A percentile compares a stretch with the other conserved stretches of the same genome.
phyloP scores from a whole-genome alignment of 2,888 invertebrate species.

The Punctoribates punctum region DNA sequence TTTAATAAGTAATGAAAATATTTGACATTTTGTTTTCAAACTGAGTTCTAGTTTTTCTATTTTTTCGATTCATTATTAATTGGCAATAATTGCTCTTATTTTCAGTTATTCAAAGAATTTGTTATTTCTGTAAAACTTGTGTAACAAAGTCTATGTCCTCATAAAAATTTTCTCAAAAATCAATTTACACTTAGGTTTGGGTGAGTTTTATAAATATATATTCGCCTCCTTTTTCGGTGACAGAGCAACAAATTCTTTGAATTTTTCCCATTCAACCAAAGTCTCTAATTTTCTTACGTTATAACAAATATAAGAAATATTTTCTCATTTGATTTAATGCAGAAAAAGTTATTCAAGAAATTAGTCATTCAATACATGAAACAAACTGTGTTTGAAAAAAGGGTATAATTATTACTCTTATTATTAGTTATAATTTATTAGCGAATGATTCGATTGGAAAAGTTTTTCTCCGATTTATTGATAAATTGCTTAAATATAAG shows the following conservation, averaged over 20 bases:
- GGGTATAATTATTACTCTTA: background rate
- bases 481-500: background rate
- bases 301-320: too few species aligned
- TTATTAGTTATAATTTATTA: background rate
- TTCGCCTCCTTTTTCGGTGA: too few species aligned
- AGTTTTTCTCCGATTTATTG: background rate
- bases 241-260: too few species aligned
- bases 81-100: background rate
- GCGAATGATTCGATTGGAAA: background rate
- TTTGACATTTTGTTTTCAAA: background rate
- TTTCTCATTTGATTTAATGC: background rate
- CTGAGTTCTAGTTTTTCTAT: background rate
- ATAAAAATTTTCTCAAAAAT: background rate
- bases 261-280: too few species aligned
- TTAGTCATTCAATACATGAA: conserved; percentile 1
- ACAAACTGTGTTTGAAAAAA: background rate
- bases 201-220: too few species aligned
- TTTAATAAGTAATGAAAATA: background rate
- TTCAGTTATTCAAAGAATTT: conserved; percentile 11
- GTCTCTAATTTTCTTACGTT: background rate
- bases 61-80: background rate
- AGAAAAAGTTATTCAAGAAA: background rate
- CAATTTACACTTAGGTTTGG: too few species aligned
- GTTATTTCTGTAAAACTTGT: background rate
- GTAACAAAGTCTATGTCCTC: background rate